These are phyloP conservation scores for Leptinotarsa tumamoca DNA, from an alignment of 2,888 invertebrate genomes.

Conservation along the genomic window DNA sequence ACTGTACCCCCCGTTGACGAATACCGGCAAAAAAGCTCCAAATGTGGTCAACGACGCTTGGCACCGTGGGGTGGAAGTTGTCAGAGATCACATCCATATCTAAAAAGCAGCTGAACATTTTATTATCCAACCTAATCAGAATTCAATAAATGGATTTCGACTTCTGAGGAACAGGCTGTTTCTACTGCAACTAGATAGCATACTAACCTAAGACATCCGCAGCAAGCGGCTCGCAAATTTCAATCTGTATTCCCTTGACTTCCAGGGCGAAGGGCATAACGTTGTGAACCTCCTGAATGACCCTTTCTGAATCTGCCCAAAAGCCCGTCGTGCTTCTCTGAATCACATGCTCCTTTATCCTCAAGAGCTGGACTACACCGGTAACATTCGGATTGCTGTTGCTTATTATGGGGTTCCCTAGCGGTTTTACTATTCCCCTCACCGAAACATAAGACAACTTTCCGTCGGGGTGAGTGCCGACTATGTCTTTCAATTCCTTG, in stretches of 20 bases:
- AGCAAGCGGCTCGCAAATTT: conserved; percentile 80
- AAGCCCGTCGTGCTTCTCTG: conserved; percentile 87
- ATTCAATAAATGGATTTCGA: too few species aligned
- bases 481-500: conserved; percentile 72
- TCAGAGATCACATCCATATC: conserved; percentile 88
- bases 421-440: conserved; percentile 79
- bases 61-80: conserved; percentile 82
- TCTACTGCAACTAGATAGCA: background rate
- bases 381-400: conserved; percentile 78
- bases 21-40: conserved; percentile 90
- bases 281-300: conserved; percentile 83
- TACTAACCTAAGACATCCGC: conserved; percentile 75
- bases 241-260: conserved; percentile 74
- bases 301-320: conserved; percentile 85
- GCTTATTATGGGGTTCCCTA: conserved; percentile 81
- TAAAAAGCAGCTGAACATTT: conserved; percentile 44
- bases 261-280: conserved; percentile 83
- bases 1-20: conserved; percentile 85
- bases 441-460: conserved; percentile 81
- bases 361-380: conserved; percentile 84
- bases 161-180: too few species aligned
- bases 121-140: too few species aligned
- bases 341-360: conserved; percentile 85
- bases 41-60: conserved; percentile 82
- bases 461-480: conserved; percentile 73